Evolutionary conservation across 1,140 invertebrate genomes (phyloP).

Genomic region (Nasonia vitripennis): DNA sequence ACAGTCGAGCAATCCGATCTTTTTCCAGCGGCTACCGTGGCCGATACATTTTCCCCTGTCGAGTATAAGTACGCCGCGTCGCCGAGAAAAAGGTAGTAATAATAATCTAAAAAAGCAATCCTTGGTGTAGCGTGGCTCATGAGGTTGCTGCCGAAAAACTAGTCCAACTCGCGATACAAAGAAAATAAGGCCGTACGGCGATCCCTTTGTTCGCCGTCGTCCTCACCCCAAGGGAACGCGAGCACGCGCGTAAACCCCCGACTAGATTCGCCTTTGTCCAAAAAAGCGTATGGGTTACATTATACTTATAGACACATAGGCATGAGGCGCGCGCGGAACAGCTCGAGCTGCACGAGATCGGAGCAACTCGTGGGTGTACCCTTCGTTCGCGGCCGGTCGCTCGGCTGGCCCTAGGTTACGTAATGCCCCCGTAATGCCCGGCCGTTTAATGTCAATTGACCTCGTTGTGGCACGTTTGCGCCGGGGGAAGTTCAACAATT

Average conservation of each 20-base stretch:
- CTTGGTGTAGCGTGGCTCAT: too few relatives aligned
- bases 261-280: neutral
- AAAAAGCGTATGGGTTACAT: too few relatives aligned
- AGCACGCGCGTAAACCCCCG: too few relatives aligned
- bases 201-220: neutral
- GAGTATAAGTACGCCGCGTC: too few relatives aligned
- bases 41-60: too few relatives aligned
- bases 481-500: slow-evolving; percentile 42
- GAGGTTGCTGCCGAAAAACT: neutral
- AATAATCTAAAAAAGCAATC: too few relatives aligned
- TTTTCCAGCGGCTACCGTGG: too few relatives aligned
- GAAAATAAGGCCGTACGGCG: too few relatives aligned
- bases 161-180: neutral
- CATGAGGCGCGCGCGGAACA: neutral
- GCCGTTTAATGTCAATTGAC: slow-evolving; percentile 75
- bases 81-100: too few relatives aligned
- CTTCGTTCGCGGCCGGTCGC: neutral
- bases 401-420: slow-evolving; percentile 36
- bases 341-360: slow-evolving; percentile 26
- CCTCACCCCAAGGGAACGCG: neutral
- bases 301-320: too few relatives aligned
- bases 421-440: slow-evolving; percentile 38
- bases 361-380: slow-evolving; percentile 25
- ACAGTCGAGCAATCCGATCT: neutral
- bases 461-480: slow-evolving; percentile 72